These are phyloP conservation scores for Spatulosminthurus flaviceps DNA, from an alignment of 2,888 invertebrate genomes.

Conservation along the genomic window DNA sequence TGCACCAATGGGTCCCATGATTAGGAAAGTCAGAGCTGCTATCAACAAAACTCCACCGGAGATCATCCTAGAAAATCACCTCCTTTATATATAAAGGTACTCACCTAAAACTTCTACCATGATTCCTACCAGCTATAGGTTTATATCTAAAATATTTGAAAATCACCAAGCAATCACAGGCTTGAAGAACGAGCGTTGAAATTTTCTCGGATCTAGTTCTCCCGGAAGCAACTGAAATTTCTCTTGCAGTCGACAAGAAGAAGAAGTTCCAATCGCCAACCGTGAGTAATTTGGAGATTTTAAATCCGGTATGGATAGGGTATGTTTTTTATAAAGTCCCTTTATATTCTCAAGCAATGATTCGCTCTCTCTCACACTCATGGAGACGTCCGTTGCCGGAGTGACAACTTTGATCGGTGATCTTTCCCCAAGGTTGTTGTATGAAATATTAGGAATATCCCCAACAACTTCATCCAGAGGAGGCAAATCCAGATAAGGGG, in stretches of 20 bases:
- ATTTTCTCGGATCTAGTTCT: neutral
- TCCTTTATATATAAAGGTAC: no score
- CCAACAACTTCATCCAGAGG: neutral
- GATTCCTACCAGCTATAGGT: no score
- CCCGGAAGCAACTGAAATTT: neutral
- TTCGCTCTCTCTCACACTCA: no score
- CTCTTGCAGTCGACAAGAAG: neutral
- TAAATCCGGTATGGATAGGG: neutral
- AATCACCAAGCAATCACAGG: neutral
- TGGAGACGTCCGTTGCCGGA: no score
- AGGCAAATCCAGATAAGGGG: constrained; percentile 64
- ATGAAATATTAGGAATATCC: neutral
- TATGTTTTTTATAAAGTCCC: neutral
- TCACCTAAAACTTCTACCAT: no score
- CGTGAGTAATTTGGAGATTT: neutral
- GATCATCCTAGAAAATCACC: neutral
- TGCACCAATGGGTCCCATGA: neutral
- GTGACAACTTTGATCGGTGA: no score
- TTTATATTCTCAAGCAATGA: no score
- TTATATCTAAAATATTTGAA: no score
- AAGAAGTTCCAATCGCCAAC: neutral
- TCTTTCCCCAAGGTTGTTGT: no score
- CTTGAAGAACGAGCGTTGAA: neutral
- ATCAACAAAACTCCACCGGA: neutral
- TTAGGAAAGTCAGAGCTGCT: neutral